These are phyloP conservation scores for Heliocidaris tuberculata DNA, from an alignment of 35 echinoderm and acorn worm species.

Conservation along the genomic window DNA sequence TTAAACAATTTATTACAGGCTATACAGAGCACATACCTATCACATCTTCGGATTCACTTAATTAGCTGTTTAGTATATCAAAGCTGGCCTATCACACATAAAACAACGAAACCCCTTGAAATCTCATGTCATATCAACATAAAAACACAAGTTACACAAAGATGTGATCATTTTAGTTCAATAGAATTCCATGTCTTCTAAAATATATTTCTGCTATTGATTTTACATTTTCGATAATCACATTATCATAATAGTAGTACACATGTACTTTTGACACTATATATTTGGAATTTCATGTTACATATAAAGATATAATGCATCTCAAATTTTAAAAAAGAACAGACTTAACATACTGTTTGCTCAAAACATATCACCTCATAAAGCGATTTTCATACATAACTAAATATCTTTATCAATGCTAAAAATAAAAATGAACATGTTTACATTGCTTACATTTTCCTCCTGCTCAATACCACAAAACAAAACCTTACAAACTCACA, in stretches of 20 bases:
- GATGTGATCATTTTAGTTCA: background rate
- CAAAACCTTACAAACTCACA: background rate
- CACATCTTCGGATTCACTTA: background rate
- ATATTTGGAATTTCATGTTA: background rate
- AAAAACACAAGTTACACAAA: background rate
- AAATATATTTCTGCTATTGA: conserved; percentile 40
- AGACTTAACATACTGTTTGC: background rate
- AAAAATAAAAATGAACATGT: background rate
- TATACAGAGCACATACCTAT: conserved; percentile 22
- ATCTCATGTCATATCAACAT: background rate
- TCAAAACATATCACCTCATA: background rate
- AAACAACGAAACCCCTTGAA: background rate
- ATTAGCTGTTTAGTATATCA: background rate
- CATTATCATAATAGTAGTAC: background rate
- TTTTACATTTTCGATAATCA: background rate
- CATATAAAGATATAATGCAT: background rate
- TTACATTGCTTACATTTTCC: background rate
- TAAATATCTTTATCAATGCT: background rate
- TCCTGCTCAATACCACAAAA: background rate
- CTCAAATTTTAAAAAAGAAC: background rate
- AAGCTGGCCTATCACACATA: background rate
- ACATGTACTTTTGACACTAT: background rate
- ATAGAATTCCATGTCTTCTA: conserved; percentile 11
- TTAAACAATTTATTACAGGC: background rate
- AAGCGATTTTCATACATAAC: background rate